Base-by-base conservation (phyloP, 2,888 invertebrate genomes). In the Melieria picta region DNA sequence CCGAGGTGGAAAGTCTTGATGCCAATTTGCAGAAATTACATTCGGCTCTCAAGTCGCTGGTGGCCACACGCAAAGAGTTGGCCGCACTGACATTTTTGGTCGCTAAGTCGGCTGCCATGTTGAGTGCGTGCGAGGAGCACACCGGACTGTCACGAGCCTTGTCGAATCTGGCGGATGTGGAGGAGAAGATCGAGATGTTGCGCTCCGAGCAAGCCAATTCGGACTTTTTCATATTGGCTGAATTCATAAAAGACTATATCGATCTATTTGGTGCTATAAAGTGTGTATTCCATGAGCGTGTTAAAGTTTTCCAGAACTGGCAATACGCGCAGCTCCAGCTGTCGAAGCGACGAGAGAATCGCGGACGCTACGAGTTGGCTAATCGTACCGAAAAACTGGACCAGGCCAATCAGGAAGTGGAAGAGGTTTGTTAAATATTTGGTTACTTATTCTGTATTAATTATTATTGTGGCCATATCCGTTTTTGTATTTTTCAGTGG, bases 281-380 rank as follows among this genome's bases (percentile, higher is more conserved):
- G 87, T 97, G 92, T 77, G 92, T 90, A 73, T 83, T 93, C 81
- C 93, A 93, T 76, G 93, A 93, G 85, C 88, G 93, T 78, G 93
- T 93, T 11, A 93, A 93, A 88, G 90, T 79, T 13, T 81, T 97
- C 88, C 98, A 99, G 88, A 94, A 94, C 82, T 99, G 99, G 97
- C 98, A 99, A 85, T 96, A 97, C 85, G 95, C 98, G 47, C 97
- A 98, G 86, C 93, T 95, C 88, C 96, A 94, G 88, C 88, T 99
- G 75, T 96, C 94, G 16, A 97, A 97, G 85, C 94, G 98, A 82
- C 91, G 98, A 70, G 99, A 99, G 86, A 93, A 93, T 80, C 98
- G 98, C 85, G 94, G 95, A 0, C 96, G 97, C 83, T 90, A 95
- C 58, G 98, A 99, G 83, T 89, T 97, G 74, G 93, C 95, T 11